Base-by-base conservation (phyloP, 2,113 vertebrate genomes). In the Thamnaconus septentrionalis region DNA sequence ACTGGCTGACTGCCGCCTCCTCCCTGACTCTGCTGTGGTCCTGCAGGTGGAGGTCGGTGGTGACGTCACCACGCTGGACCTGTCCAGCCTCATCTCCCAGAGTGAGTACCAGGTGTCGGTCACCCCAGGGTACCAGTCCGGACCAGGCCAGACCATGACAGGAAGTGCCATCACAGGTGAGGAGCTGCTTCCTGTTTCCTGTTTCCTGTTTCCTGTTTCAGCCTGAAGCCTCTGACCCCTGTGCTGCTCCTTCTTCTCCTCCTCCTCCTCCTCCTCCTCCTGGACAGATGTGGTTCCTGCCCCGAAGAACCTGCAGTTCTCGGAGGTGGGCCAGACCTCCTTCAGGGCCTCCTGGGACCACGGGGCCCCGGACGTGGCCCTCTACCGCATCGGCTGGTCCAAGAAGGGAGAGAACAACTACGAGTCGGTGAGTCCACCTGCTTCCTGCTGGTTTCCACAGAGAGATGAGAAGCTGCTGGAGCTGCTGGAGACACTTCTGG, bases 311-410 rank as follows among this genome's bases (percentile, higher is more conserved):
- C 90, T 98, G 58, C 88, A 46, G 72, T 93, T 96, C 73, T 94
- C 95, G 1, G 94, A 96, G 3, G 88, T 96, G 55, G 93, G 92
- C 31, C 91, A 92, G 0, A 93, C 91, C 48, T 94, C 94, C 18
- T 98, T 99, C 89, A 90, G 92, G 79, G 94, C 85, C 41, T 93
- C 93, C 0, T 99, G 97, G 97, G 92, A 96, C 40, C 96, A 98
- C 11, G 96, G 95, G 18, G 97, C 95, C 61, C 86, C 93, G 0
- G 96, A 99, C 53, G 96, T 98, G 5, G 90, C 93, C 65, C 89
- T 99, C 0, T 99, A 98, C 61, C 94, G 96, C 66, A 74, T 99
- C 44, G 91, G 90, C 11, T 98, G 94, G 96, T 75, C 75, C 41
- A 94, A 92, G 68, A 86, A 85, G 61, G 94, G 93, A 5, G 86